Conservation (phyloP, 2,113 vertebrate species). For the Elgaria multicarinata region DNA sequence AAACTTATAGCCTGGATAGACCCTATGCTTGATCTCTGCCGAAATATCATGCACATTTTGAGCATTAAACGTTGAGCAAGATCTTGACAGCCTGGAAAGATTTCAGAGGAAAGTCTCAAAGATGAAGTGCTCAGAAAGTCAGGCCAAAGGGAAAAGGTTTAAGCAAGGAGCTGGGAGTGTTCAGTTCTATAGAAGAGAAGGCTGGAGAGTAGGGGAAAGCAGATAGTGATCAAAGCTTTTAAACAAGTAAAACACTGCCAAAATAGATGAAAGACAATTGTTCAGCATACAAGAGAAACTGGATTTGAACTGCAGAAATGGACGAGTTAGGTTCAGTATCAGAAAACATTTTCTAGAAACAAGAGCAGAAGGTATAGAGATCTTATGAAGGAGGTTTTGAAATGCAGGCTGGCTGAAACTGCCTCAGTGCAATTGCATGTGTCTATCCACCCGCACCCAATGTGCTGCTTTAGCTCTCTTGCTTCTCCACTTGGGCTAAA, state of each 20-base stretch:
- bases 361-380: background rate
- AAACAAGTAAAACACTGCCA: background rate
- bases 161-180: background rate
- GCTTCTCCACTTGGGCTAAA: background rate
- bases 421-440: background rate
- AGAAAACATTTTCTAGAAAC: background rate
- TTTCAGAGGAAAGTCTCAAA: background rate
- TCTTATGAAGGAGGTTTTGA: background rate
- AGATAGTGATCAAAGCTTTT: background rate
- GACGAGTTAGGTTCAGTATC: background rate
- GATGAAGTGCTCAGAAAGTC: background rate
- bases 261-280: background rate
- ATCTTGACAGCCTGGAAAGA: background rate
- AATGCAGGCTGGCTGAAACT: background rate
- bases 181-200: background rate
- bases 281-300: background rate
- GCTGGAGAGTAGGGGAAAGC: background rate
- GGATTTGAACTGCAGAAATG: background rate
- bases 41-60: background rate
- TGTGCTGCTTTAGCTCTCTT: background rate
- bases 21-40: background rate
- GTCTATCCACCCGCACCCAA: too few relatives aligned
- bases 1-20: background rate
- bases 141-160: background rate
- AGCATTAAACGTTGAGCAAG: background rate